Evolutionary conservation across 2,888 invertebrate genomes (phyloP).

Genomic region (Cerceris ruficornis): DNA sequence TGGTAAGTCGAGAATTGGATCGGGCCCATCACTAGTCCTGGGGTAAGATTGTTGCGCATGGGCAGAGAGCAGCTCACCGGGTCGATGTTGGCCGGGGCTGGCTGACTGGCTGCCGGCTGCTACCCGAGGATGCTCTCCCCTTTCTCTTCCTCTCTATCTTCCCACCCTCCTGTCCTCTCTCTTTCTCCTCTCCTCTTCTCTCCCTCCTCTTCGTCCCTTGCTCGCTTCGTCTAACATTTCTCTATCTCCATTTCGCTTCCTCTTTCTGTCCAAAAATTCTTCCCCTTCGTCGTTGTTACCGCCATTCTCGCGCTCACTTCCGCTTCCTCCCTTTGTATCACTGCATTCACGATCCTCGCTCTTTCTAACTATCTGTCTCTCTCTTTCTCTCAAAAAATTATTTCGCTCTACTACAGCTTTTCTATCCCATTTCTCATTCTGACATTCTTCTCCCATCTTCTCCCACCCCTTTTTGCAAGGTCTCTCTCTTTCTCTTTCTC

Average conservation of each 20-base stretch:
- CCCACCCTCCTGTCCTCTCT: slow-evolving; percentile 33
- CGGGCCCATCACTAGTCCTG: slow-evolving; percentile 75
- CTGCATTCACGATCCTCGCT: slow-evolving; percentile 17
- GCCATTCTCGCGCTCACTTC: slow-evolving; percentile 44
- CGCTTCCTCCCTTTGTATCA: slow-evolving; percentile 38
- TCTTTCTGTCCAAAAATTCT: slow-evolving; percentile 44
- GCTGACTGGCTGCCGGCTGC: slow-evolving; percentile 74
- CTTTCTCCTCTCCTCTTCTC: slow-evolving; percentile 21
- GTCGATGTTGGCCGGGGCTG: slow-evolving; percentile 81
- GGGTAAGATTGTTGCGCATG: slow-evolving; percentile 74
- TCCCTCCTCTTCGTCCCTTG: slow-evolving; percentile 1
- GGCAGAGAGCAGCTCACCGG: slow-evolving; percentile 72
- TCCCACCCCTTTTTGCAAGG: not conserved
- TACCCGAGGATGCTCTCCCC: slow-evolving; percentile 64
- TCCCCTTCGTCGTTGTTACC: slow-evolving; percentile 13
- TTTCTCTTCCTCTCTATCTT: slow-evolving; percentile 48
- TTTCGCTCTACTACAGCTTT: slow-evolving; percentile 18
- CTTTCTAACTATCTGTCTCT: not conserved
- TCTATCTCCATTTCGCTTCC: slow-evolving; percentile 35
- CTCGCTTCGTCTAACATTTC: slow-evolving; percentile 24
- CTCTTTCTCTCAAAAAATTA: slow-evolving; percentile 40
- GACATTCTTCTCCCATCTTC: not conserved
- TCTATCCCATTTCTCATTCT: not conserved
- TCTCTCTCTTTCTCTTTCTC: slow-evolving; percentile 1
- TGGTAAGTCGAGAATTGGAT: slow-evolving; percentile 74